phyloP scores from a whole-genome alignment of 2,113 vertebrate species.

The Benitochromis conjunctus region DNA sequence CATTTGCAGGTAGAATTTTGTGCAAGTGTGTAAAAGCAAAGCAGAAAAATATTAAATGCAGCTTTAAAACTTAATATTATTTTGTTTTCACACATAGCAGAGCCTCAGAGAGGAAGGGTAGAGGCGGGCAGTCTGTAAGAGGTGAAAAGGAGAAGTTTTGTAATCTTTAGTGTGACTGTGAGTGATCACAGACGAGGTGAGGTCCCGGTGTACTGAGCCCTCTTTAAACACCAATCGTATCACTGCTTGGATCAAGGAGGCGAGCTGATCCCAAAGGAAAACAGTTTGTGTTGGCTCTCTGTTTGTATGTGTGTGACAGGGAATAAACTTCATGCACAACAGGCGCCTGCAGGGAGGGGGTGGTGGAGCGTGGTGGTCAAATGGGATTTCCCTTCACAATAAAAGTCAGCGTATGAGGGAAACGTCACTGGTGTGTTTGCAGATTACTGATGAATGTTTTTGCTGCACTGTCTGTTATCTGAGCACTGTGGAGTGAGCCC shows the following conservation, averaged over 20 bases:
- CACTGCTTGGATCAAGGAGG: background rate
- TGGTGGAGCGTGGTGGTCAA: background rate
- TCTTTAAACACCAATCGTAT: background rate
- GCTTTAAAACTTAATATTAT: background rate
- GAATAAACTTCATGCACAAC: background rate
- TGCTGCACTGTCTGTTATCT: background rate
- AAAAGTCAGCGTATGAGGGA: background rate
- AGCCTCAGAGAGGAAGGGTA: background rate
- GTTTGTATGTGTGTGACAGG: background rate
- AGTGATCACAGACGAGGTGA: background rate
- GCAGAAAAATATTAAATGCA: background rate
- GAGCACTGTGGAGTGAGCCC: background rate
- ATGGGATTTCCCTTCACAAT: background rate
- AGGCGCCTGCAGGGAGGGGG: too few species aligned
- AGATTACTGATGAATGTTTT: background rate
- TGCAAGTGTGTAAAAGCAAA: background rate
- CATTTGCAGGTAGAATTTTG: background rate
- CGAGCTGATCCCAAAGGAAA: background rate
- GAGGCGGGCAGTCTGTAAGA: background rate
- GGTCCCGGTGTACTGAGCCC: background rate
- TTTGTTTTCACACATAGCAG: background rate
- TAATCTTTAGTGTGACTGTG: background rate
- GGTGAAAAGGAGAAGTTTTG: background rate
- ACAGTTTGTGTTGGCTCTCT: background rate
- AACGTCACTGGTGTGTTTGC: background rate